Base-by-base conservation (phyloP, 2,113 vertebrate genomes). In the Silurus meridionalis region DNA sequence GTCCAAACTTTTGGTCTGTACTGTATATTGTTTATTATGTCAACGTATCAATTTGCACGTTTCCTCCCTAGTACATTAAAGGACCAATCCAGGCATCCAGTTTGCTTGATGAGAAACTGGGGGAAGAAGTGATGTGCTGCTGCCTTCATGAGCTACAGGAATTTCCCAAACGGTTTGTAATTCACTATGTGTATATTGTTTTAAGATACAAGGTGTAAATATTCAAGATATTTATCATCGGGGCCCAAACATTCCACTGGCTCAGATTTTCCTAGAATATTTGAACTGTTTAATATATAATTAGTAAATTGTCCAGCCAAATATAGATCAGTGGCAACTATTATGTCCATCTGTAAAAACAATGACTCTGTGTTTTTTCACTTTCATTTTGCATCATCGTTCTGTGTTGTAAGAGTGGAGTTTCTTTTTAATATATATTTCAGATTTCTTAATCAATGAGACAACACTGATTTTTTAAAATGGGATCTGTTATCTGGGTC, bases 111-210 rank as follows among this genome's bases (percentile, higher is more conserved):
- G 81, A 74, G 2, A 64, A 92, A 19, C 90, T 96, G 87, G 90
- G 92, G 50, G n/a, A 82, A 46, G 90, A 57, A 52, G 94, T 93
- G 17, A 21, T 86, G 8, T 58, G 58, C 11, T 87, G 87, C 37
- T 94, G 92, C 69, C 86, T 94, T 0, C 7, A 89, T 7, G 93
- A 94, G 88, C 55, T 96, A 23, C 90, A 85, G 71, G 57, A 58
- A 0, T 95, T 95, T 50, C 94, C 94, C 0, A 89, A 86, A 87
- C 90, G 90, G 95, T 95, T 82, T 78, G 58, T 69, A 63, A 67
- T 77, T 80, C 53, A 37, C 11, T 81, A 9, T 28, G 8, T 1
- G n/a, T 80, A 60, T 60, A 80, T 37, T 60, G 5, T 48, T 23
- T 46, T 48, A 77, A 6, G 74, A 2, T n/a, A 37, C 37, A 37